Evolutionary conservation across 2,113 vertebrate species (phyloP).

Genomic region (Clarias batrachus): DNA sequence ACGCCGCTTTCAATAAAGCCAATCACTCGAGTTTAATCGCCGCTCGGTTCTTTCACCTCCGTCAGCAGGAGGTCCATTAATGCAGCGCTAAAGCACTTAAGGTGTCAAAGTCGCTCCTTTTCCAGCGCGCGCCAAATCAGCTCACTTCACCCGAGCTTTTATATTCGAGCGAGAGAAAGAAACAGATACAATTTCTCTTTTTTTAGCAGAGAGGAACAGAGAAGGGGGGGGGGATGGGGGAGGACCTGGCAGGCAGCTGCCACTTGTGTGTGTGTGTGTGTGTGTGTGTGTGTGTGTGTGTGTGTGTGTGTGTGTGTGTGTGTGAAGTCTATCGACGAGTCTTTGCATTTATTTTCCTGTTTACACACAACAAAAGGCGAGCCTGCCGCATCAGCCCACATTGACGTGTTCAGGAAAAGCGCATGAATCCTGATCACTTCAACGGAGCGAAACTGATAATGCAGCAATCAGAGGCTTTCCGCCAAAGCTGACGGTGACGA

Average conservation of each 20-base stretch:
- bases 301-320: not conserved
- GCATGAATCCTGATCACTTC: constrained; percentile 17
- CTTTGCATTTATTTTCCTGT: not conserved
- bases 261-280: constrained; percentile 49
- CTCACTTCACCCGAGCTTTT: constrained; percentile 69
- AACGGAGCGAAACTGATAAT: constrained; percentile 31
- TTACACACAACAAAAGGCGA: constrained; percentile 18
- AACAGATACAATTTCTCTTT: constrained; percentile 38
- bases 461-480: constrained; percentile 39
- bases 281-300: not conserved
- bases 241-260: constrained; percentile 69
- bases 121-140: constrained; percentile 68
- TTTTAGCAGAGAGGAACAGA: not conserved
- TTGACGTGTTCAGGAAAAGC: constrained; percentile 29
- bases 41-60: constrained; percentile 27
- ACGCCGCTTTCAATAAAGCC: constrained; percentile 30
- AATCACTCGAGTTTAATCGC: constrained; percentile 37
- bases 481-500: not conserved
- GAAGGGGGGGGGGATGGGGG: constrained; percentile 46
- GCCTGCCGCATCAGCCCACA: constrained; percentile 14
- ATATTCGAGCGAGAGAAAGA: constrained; percentile 65
- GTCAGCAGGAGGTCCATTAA: constrained; percentile 54
- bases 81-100: constrained; percentile 68
- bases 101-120: constrained; percentile 60
- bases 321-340: not conserved